Base-by-base conservation (phyloP, 2,888 invertebrate species). In the Orthosia gothica region DNA sequence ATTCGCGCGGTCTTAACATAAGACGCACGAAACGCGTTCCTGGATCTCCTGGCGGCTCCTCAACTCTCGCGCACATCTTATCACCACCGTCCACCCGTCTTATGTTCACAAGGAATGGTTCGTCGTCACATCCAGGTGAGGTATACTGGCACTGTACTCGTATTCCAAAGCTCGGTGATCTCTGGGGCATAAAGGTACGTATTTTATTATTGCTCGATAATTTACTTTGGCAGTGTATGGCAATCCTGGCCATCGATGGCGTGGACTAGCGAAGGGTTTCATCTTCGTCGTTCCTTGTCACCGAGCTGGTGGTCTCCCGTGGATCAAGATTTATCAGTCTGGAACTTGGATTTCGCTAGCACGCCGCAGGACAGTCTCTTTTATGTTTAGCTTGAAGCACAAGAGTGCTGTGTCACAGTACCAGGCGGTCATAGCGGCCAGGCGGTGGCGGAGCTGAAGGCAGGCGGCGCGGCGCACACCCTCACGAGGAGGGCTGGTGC, bases 1-100 rank as follows among this genome's bases (percentile, higher is more conserved):
- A 85, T 68, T 84, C 85, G 84, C 92, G 87, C 91, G 71, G 87
- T 91, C 93, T 93, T 93, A 92, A 93, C 92, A 91, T 93, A 93
- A 93, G 92, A 92, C 90, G 87, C 91, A 87, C 83, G 76, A 71
- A 75, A 81, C 83, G 83, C 87, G 81, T 72, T 81, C 78, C 82
- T 71, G 74, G 71, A 78, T 77, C 83, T 70, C 82, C 67, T 74
- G 76, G 76, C 79, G 82, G 50, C 83, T 85, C 68, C 79, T 74
- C 79, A 79, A 76, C 81, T 81, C 83, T 76, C 84, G 74, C 82
- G n/a, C n/a, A 80, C 83, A 74, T 23, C 78, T 62, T 47, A 82
- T 63, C 70, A 76, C 64, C 55, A 64, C 77, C 84, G 81, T 80
- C 78, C 76, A 81, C 83, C 74, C 75, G 78, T 76, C 73, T 74